phyloP scores from a whole-genome alignment of 2,113 vertebrate genomes.

The Cynopterus brachyotis region DNA sequence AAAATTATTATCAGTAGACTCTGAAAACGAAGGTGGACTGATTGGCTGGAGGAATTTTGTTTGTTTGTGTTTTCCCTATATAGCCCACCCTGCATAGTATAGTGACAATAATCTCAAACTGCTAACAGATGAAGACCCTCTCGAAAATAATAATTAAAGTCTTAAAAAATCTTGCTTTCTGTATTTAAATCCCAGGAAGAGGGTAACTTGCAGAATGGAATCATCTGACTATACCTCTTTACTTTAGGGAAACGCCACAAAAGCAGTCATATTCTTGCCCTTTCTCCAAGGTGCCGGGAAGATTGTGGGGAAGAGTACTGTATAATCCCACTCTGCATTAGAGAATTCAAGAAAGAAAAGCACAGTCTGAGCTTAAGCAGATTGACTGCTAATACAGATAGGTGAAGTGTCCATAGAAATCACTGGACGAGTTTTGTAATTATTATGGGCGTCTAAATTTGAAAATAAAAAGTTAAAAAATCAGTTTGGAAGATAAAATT shows the following conservation, averaged over 20 bases:
- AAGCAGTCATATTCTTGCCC: fast-evolving
- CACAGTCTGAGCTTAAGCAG: not conserved
- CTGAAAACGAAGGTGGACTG: not conserved
- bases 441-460: not conserved
- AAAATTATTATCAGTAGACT: not conserved
- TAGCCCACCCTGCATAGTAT: fast-evolving
- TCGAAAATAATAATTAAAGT: not conserved
- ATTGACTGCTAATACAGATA: not conserved
- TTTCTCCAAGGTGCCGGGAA: not conserved
- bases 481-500: too few species aligned
- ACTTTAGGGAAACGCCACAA: not conserved
- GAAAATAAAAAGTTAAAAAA: not conserved
- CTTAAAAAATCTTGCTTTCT: not conserved
- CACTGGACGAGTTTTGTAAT: not conserved
- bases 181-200: not conserved
- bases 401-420: not conserved
- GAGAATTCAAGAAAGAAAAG: not conserved
- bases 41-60: too few species aligned
- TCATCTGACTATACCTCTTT: not conserved
- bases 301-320: too few species aligned
- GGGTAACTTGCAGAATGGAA: not conserved
- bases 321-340: fast-evolving
- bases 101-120: not conserved
- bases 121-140: not conserved
- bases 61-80: not conserved